A percentile compares a stretch with the other conserved stretches of the same genome.
Conservation (phyloP, 2,113 vertebrate genomes). For the Xiphorhynchus elegans region DNA sequence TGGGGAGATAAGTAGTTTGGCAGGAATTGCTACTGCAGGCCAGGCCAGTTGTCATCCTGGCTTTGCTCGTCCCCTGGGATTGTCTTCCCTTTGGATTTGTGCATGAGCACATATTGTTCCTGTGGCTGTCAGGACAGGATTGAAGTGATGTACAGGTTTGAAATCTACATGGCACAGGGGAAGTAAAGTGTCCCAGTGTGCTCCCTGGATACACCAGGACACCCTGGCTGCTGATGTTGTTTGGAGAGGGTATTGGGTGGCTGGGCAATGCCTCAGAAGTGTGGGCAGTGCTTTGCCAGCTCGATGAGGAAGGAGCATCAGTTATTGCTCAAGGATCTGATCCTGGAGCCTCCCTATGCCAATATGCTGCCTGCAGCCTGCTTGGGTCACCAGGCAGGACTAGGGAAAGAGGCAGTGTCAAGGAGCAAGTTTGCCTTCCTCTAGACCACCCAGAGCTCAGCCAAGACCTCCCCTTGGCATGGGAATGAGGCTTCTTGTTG, state of each 20-base stretch:
- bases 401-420: not conserved
- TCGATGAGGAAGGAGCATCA: not conserved
- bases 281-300: not conserved
- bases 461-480: not conserved
- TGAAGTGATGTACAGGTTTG: not conserved
- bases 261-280: not conserved
- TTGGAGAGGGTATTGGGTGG: not conserved
- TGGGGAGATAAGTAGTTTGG: not conserved
- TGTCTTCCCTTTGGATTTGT: not conserved
- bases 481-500: not conserved
- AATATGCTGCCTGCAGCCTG: not conserved
- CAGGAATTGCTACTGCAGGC: not conserved
- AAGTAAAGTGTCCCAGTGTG: fast-evolving
- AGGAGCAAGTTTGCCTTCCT: not conserved
- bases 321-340: not conserved
- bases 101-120: not conserved
- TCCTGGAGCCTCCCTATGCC: not conserved
- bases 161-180: not conserved
- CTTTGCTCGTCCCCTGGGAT: not conserved
- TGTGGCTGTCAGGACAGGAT: not conserved
- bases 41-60: not conserved
- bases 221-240: not conserved
- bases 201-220: too few species aligned
- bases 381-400: not conserved
- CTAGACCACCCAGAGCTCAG: not conserved